Evolutionary conservation across 2,888 invertebrate genomes (phyloP), one percentile per base, ranked within the genome.

Genomic region (Cremastinae sp.): DNA sequence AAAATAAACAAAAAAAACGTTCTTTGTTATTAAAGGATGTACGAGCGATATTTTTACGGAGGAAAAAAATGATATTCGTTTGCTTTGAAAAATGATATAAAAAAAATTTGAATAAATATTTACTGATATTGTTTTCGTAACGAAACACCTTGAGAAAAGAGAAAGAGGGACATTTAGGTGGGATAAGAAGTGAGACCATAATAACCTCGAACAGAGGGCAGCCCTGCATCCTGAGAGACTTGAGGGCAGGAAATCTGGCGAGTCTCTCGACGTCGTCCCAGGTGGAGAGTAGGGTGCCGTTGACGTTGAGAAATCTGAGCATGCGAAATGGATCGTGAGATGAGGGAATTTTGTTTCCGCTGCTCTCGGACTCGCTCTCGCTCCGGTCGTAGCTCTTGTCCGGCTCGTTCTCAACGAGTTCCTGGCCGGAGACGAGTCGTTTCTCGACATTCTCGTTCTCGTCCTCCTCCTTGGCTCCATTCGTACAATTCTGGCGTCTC

Each of bases 201-300:
- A n/a, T n/a, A n/a, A 91, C 92, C 90, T 93, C 92, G 80, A 93
- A 90, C 43, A 93, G 88, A 22, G 93, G 92, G 76, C 93, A 91
- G 43, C 95, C 95, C 91, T 95, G 95, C 78, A 98, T 94, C 85
- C 98, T 92, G 76, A 98, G 92, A 90, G 96, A 96, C 81, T 93
- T 94, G 69, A 98, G 91, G 8, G 93, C 92, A 0, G 96, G 96
- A 90, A 97, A 97, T 86, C 93, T 93, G 65, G 95, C 93, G 80
- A 98, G 91, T 82, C 95, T 93, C 86, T 98, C 97, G 74, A 98
- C 94, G 86, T 97, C 97, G 83, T 96, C 94, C 97, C 98, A 97
- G 41, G 95, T 94, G 56, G 94, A 92, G 56, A 98, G 90, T 59
- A 94, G 93, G 16, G 96, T 96, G 82, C 95, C 95, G 89, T 96